Percentiles rank a stretch among this genome's conserved stretches.
These are phyloP conservation scores for Trissolcus japonicus DNA, from an alignment of 2,888 invertebrate genomes.

Conservation along the genomic window DNA sequence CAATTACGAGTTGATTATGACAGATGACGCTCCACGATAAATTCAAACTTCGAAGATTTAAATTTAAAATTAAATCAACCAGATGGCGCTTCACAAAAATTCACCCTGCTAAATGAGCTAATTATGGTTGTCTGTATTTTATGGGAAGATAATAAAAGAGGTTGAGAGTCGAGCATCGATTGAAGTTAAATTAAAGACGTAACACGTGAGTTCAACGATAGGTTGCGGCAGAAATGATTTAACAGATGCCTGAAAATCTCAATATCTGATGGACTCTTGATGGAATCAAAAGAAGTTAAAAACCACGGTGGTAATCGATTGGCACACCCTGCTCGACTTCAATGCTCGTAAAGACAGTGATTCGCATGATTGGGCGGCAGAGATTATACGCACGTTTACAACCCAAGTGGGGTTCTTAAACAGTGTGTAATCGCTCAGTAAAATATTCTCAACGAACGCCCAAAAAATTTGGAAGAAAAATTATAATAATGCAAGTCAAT, in stretches of 20 bases:
- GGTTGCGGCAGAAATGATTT: not conserved
- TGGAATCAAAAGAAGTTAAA: conserved; percentile 40
- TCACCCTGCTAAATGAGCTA: not conserved
- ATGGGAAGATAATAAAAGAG: not conserved
- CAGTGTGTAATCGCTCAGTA: conserved; percentile 10
- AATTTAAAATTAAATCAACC: no score
- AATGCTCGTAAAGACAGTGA: conserved; percentile 42
- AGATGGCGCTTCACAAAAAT: no score
- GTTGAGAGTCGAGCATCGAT: not conserved
- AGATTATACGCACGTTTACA: conserved; percentile 21
- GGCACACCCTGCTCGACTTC: conserved; percentile 49
- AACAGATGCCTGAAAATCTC: conserved; percentile 24
- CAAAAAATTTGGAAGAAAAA: no score
- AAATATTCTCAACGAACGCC: not conserved
- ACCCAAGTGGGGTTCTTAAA: conserved; percentile 22
- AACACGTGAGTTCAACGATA: not conserved
- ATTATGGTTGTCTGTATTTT: not conserved
- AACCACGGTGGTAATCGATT: conserved; percentile 36
- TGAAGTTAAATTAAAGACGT: not conserved
- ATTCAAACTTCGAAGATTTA: not conserved
- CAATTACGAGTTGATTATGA: no score
- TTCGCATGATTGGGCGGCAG: conserved; percentile 32
- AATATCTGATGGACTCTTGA: conserved; percentile 32
- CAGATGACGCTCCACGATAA: no score
- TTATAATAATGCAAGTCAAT: no score